Conservation (phyloP, 2,888 invertebrate genomes). For the Vesta saturnalis region DNA sequence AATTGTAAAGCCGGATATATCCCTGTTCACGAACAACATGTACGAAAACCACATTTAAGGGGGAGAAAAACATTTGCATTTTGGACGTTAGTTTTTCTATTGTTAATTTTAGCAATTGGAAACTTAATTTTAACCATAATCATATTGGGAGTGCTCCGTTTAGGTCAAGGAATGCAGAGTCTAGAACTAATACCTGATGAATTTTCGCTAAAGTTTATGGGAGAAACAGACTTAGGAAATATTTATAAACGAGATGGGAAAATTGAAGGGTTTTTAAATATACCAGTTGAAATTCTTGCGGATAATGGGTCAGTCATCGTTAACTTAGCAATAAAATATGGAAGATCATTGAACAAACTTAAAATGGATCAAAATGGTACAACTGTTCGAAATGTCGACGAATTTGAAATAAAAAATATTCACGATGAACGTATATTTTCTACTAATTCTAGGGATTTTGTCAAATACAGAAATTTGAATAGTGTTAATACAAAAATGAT, state of each 20-base stretch:
- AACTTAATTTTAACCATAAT: constrained; percentile 84
- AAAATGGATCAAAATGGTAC: constrained; percentile 74
- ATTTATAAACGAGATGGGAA: constrained; percentile 79
- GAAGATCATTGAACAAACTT: constrained; percentile 62
- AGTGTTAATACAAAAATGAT: constrained; percentile 73
- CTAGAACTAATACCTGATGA: constrained; percentile 82
- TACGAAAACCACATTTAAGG: constrained; percentile 56
- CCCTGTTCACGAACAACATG: constrained; percentile 54
- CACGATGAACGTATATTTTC: constrained; percentile 73
- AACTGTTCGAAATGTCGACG: constrained; percentile 72
- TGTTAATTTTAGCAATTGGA: constrained; percentile 79
- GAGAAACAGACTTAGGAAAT: constrained; percentile 78
- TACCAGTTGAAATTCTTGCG: constrained; percentile 65
- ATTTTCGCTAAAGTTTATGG: constrained; percentile 80
- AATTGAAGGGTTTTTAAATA: constrained; percentile 68
- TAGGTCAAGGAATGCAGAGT: constrained; percentile 87
- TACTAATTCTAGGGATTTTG: constrained; percentile 77
- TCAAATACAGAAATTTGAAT: constrained; percentile 74
- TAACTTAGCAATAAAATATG: constrained; percentile 57
- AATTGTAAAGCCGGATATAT: constrained; percentile 58
- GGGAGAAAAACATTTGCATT: constrained; percentile 76
- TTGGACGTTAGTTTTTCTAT: constrained; percentile 79
- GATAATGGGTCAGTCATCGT: constrained; percentile 58
- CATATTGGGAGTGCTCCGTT: constrained; percentile 80
- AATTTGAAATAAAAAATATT: constrained; percentile 76